These are phyloP conservation scores for Onychomys leucogaster DNA, from an alignment of 2,797 vertebrate species.

Conservation along the genomic window DNA sequence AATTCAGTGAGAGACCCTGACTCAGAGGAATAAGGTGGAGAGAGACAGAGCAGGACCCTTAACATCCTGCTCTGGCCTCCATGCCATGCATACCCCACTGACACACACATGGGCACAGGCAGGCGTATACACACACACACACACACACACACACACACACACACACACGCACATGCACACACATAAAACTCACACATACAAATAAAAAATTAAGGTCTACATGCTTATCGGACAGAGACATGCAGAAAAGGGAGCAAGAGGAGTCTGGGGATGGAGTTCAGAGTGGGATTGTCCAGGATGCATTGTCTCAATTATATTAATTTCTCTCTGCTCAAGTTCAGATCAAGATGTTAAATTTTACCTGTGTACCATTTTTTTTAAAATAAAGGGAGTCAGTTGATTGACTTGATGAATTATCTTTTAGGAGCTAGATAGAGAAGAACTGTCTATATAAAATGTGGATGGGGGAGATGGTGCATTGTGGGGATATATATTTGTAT, in stretches of 20 bases:
- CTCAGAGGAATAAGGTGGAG: not conserved
- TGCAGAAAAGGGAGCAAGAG: not conserved
- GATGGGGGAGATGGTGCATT: not conserved
- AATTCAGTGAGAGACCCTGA: not conserved
- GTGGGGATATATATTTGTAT: not conserved
- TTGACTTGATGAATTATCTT: not conserved
- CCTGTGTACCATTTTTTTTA: not conserved
- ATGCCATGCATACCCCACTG: no score
- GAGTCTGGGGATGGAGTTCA: no score
- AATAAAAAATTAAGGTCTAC: not conserved
- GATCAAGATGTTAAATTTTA: not conserved
- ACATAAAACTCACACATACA: not conserved
- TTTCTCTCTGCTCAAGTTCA: conserved; percentile 8
- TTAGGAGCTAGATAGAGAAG: not conserved
- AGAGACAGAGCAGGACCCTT: no score
- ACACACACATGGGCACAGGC: not conserved
- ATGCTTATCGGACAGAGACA: not conserved
- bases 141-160: not conserved
- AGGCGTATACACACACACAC: not conserved
- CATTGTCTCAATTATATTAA: not conserved
- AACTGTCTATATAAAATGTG: not conserved
- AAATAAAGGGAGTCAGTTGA: not conserved
- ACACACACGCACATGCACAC: not conserved
- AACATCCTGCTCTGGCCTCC: not conserved
- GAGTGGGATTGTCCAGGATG: not conserved